A percentile compares a stretch with the other conserved stretches of the same genome.
Conservation (phyloP, 1,140 invertebrate species). For the Panagrolaimus sp. region DNA sequence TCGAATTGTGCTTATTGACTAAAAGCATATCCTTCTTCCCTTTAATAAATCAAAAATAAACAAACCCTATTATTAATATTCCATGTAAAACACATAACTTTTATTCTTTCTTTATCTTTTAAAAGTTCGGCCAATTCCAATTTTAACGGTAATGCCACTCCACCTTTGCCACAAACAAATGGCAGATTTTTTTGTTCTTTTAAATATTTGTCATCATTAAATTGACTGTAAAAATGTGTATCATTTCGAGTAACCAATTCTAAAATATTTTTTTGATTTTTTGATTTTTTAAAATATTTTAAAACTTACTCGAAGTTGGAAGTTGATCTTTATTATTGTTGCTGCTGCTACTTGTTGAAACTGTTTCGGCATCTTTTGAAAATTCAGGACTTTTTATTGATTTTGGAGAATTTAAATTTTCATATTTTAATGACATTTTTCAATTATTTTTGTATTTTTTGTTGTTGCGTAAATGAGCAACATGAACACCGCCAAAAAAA, state of each 20-base stretch:
- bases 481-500: too few relatives aligned
- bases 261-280: neutral
- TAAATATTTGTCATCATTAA: neutral
- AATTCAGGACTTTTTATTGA: too few relatives aligned
- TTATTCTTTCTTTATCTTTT: slow-evolving; percentile 30
- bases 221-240: neutral
- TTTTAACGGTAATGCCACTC: slow-evolving; percentile 33
- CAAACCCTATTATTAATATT: slow-evolving; percentile 43
- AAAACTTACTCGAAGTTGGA: too few relatives aligned
- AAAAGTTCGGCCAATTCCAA: slow-evolving; percentile 32
- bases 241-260: neutral
- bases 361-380: too few relatives aligned
- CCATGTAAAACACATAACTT: slow-evolving; percentile 49
- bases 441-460: too few relatives aligned
- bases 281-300: neutral
- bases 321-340: too few relatives aligned
- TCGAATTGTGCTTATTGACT: slow-evolving; percentile 26
- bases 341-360: too few relatives aligned
- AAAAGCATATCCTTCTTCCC: slow-evolving; percentile 17
- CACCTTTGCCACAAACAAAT: slow-evolving; percentile 31
- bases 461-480: too few relatives aligned
- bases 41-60: neutral
- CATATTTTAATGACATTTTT: too few relatives aligned
- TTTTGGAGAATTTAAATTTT: too few relatives aligned
- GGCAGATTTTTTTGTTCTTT: neutral